phyloP scores from a whole-genome alignment of 2,113 vertebrate genomes.

The Microcebus murinus region DNA sequence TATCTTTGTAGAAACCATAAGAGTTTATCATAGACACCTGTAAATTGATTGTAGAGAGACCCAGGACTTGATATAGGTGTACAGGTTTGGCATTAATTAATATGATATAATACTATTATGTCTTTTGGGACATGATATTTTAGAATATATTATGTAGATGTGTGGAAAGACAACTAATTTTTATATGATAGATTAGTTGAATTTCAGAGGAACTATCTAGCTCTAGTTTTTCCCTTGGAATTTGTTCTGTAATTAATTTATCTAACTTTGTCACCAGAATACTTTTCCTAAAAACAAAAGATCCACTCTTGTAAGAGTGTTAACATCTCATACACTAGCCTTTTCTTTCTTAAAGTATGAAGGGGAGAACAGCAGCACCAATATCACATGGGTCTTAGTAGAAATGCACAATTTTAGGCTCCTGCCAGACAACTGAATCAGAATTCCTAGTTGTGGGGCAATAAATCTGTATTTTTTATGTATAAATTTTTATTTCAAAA shows the following conservation, averaged over 20 bases:
- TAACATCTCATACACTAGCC: neutral
- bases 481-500: neutral
- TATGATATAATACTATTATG: neutral
- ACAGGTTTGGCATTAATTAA: neutral
- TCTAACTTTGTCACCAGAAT: neutral
- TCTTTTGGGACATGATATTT: neutral
- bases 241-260: neutral
- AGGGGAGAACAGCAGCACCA: neutral
- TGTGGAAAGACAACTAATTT: neutral
- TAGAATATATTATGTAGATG: neutral
- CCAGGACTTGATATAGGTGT: neutral
- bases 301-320: neutral
- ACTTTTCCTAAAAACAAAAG: neutral
- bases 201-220: neutral
- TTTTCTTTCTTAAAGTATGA: neutral
- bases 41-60: neutral
- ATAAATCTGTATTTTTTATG: neutral
- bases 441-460: neutral
- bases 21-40: neutral
- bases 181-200: neutral
- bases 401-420: neutral
- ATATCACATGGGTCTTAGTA: neutral
- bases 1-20: neutral
- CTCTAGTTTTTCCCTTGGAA: neutral
- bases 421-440: neutral